These are phyloP conservation scores for Chrysomela aeneicollis DNA, from an alignment of 2,888 invertebrate species.

Conservation along the genomic window DNA sequence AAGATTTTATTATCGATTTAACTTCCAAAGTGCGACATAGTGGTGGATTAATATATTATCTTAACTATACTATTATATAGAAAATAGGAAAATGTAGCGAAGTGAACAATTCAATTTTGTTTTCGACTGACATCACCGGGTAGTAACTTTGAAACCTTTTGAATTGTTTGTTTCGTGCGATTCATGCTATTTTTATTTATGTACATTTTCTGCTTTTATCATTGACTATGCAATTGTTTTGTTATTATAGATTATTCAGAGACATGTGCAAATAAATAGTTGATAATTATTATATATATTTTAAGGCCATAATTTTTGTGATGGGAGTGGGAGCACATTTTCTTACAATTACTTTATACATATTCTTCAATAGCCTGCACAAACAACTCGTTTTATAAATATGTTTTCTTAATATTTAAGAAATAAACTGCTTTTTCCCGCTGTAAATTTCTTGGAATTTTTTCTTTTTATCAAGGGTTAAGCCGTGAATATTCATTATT, in stretches of 20 bases:
- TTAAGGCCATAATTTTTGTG: constrained; percentile 41
- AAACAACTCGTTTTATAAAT: constrained; percentile 53
- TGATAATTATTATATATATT: constrained; percentile 27
- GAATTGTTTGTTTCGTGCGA: constrained; percentile 51
- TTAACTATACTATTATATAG: constrained; percentile 35
- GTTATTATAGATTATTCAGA: constrained; percentile 39
- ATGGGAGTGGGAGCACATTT: constrained; percentile 48
- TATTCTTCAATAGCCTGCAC: constrained; percentile 48
- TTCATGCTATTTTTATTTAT: constrained; percentile 48
- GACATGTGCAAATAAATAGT: constrained; percentile 41
- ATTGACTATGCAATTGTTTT: constrained; percentile 42
- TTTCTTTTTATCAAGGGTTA: neutral
- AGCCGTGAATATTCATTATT: no score
- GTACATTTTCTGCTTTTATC: constrained; percentile 48
- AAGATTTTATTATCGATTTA: constrained; percentile 56
- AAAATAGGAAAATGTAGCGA: constrained; percentile 28
- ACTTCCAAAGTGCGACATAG: constrained; percentile 56
- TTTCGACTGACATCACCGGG: constrained; percentile 43
- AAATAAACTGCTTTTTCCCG: constrained; percentile 56
- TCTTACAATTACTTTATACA: constrained; percentile 44
- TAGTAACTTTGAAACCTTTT: constrained; percentile 33
- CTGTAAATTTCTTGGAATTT: constrained; percentile 34
- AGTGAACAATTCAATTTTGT: constrained; percentile 45
- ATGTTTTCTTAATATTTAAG: constrained; percentile 55
- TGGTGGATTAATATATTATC: constrained; percentile 50